A percentile compares a stretch with the other conserved stretches of the same genome.
These are phyloP conservation scores for Alfaro cultratus DNA, from an alignment of 2,797 vertebrate genomes.

Conservation along the genomic window DNA sequence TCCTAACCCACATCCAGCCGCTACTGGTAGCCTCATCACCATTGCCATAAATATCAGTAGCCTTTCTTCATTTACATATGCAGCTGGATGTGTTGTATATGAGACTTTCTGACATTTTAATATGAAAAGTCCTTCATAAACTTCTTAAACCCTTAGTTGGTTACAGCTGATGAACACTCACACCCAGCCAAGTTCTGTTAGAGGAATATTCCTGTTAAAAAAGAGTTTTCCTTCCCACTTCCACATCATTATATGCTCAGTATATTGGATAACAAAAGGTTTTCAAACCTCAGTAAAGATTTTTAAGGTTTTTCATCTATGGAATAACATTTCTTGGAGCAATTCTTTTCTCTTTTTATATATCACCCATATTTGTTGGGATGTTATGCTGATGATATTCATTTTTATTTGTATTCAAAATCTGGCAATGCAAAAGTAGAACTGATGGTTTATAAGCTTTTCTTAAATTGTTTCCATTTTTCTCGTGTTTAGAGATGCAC, in stretches of 20 bases:
- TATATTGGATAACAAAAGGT: not conserved
- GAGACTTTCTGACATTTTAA: slow-evolving; percentile 25
- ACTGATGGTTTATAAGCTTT: not conserved
- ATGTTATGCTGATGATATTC: not conserved
- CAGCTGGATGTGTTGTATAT: slow-evolving; percentile 26
- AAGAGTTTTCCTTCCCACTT: not conserved
- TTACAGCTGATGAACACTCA: not conserved
- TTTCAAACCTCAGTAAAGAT: not conserved
- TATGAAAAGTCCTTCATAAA: not conserved
- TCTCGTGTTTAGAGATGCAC: not conserved
- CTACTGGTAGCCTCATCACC: slow-evolving; percentile 21
- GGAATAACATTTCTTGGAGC: not conserved
- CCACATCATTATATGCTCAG: not conserved
- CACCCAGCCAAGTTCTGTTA: not conserved
- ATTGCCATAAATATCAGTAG: slow-evolving; percentile 34
- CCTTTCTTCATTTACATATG: slow-evolving; percentile 45
- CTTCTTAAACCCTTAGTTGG: not conserved
- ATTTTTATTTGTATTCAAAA: not conserved
- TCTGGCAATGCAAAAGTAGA: not conserved
- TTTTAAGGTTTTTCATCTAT: not conserved
- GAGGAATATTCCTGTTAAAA: not conserved
- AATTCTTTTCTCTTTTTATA: not conserved
- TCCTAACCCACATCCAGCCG: slow-evolving; percentile 37
- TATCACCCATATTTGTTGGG: not conserved
- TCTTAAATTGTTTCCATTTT: not conserved